phyloP scores from a whole-genome alignment of 2,888 invertebrate genomes.

The Lymantria monacha region DNA sequence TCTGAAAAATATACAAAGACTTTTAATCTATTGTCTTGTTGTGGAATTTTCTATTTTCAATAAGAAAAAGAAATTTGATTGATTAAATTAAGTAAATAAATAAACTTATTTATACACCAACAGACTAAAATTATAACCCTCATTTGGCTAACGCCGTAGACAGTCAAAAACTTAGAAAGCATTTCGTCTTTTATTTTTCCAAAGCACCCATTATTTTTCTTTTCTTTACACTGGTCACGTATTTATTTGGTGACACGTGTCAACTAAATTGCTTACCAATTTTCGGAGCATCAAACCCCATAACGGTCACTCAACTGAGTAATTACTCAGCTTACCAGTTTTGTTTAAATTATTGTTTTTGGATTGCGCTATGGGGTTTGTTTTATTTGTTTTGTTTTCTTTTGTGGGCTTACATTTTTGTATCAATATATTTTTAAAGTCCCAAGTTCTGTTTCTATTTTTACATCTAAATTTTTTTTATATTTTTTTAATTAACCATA shows the following conservation, averaged over 20 bases:
- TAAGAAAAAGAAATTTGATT: too few relatives aligned
- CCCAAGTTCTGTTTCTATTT: too few relatives aligned
- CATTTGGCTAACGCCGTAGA: not conserved
- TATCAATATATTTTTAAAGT: not conserved
- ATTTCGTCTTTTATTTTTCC: constrained; percentile 9
- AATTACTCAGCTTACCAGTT: constrained; percentile 34
- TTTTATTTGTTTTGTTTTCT: not conserved
- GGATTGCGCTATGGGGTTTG: constrained; percentile 21
- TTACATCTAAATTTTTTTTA: too few relatives aligned
- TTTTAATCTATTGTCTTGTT: too few relatives aligned
- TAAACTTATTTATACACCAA: too few relatives aligned
- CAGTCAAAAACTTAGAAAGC: not conserved
- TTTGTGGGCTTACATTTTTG: not conserved
- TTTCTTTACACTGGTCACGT: constrained; percentile 12
- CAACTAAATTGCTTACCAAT: constrained; percentile 48
- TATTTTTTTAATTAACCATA: too few relatives aligned
- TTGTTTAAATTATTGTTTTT: constrained; percentile 24
- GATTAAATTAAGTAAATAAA: too few relatives aligned
- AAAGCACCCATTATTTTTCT: constrained; percentile 15
- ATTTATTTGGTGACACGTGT: constrained; percentile 43
- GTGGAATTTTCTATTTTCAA: too few relatives aligned
- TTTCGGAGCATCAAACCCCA: constrained; percentile 23
- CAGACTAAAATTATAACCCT: too few relatives aligned
- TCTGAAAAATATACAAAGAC: too few relatives aligned
- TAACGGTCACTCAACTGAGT: constrained; percentile 36